Conservation (phyloP, 2,113 vertebrate species). For the Thinocorus orbignyianus region DNA sequence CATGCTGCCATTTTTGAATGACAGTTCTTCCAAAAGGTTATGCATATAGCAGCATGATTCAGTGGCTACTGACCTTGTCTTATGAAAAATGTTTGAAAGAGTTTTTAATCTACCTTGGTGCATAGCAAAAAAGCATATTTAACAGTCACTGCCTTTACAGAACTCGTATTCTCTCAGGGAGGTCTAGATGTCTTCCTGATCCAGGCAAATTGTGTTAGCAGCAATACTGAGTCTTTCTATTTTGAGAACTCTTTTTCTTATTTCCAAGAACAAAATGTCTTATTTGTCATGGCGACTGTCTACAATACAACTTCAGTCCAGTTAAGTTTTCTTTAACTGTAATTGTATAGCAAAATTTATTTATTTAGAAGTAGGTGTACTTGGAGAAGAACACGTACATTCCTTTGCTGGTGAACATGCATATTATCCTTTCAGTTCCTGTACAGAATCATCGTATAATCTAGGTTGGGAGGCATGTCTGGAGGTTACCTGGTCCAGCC, state of each 20-base stretch:
- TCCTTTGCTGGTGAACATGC: background rate
- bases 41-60: background rate
- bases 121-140: background rate
- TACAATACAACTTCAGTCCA: background rate
- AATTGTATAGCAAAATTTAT: background rate
- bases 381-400: background rate
- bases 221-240: background rate
- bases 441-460: background rate
- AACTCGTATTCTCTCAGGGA: background rate
- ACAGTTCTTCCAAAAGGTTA: background rate
- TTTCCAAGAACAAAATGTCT: background rate
- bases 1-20: background rate
- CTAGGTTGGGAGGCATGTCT: background rate
- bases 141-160: background rate
- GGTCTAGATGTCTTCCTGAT: background rate
- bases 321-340: background rate
- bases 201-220: background rate
- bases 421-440: background rate
- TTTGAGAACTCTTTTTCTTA: background rate
- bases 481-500: background rate
- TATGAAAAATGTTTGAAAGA: background rate
- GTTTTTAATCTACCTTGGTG: background rate
- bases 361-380: background rate
- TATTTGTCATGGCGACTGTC: background rate
- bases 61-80: background rate